These are phyloP conservation scores for Orientallactaga sibirica DNA, from an alignment of 2,797 vertebrate genomes.

Conservation along the genomic window DNA sequence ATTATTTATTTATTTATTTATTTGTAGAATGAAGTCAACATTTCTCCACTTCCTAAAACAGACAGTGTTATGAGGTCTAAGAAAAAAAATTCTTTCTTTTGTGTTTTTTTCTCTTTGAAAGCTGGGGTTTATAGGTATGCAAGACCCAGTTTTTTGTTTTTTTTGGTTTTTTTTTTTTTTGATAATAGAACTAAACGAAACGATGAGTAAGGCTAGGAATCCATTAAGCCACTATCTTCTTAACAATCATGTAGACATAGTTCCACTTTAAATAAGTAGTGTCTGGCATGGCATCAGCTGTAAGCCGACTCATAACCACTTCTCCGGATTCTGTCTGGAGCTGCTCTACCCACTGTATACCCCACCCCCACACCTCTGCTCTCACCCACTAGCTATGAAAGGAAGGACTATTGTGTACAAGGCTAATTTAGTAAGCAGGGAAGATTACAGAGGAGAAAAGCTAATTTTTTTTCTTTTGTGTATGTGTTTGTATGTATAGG, in stretches of 20 bases:
- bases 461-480: background rate
- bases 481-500: too few species aligned
- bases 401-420: background rate
- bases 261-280: conserved; percentile 31
- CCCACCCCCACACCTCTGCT: background rate
- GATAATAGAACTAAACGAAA: conserved; percentile 47
- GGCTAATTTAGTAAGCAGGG: conserved; percentile 11
- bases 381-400: background rate
- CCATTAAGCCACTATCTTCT: conserved; percentile 27
- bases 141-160: background rate
- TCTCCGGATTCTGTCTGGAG: background rate
- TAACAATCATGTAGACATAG: background rate
- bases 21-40: conserved; percentile 54
- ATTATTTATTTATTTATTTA: conserved; percentile 32
- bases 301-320: background rate
- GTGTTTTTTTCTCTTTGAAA: background rate
- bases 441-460: background rate
- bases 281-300: background rate
- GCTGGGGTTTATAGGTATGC: background rate
- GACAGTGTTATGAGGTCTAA: conserved; percentile 33
- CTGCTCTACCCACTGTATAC: background rate
- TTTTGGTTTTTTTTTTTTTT: too few species aligned
- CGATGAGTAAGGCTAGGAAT: conserved; percentile 28
- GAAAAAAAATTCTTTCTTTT: background rate
- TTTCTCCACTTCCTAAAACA: conserved; percentile 54